Evolutionary conservation across 2,113 vertebrate genomes (phyloP).

Genomic region (Columba janthina): DNA sequence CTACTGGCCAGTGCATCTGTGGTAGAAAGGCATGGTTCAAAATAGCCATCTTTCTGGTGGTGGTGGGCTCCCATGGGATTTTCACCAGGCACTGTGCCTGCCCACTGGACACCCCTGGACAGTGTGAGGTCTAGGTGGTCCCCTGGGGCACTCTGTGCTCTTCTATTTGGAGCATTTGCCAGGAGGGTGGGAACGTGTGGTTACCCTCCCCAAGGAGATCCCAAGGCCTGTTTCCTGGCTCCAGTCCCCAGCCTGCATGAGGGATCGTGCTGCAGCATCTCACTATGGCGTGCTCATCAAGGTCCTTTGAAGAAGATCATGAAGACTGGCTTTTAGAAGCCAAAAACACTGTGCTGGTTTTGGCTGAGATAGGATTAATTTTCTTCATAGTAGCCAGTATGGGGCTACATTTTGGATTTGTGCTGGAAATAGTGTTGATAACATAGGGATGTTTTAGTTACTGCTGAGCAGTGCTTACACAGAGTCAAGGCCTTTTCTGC

Average conservation of each 20-base stretch:
- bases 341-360: not conserved
- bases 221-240: accelerated
- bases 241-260: not conserved
- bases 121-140: not conserved
- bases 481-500: no score
- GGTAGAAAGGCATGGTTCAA: not conserved
- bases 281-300: accelerated
- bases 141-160: not conserved
- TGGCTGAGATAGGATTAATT: no score
- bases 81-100: not conserved
- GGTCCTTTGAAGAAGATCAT: not conserved
- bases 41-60: accelerated
- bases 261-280: not conserved
- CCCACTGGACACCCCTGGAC: accelerated
- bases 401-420: no score
- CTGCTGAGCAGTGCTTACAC: no score
- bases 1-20: not conserved
- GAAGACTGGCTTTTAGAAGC: not conserved
- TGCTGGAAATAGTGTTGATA: no score
- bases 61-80: not conserved
- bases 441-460: no score
- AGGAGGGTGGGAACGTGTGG: not conserved
- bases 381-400: no score
- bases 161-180: not conserved
- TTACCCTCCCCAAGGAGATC: not conserved